Percentiles rank a stretch among this genome's conserved stretches.
phyloP scores from a whole-genome alignment of 2,888 invertebrate species.

The Limnephilus marmoratus region DNA sequence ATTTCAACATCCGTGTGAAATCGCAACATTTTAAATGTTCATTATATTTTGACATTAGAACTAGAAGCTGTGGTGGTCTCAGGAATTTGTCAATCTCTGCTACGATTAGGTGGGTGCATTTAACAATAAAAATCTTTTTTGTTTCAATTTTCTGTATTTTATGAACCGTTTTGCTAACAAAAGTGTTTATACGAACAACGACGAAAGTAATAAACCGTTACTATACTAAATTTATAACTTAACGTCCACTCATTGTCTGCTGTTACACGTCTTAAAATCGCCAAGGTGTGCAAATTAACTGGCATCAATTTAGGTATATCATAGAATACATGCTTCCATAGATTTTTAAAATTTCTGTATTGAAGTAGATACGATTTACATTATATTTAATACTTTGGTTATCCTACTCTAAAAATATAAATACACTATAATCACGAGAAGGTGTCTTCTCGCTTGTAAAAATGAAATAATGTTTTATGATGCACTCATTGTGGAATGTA shows the following conservation, averaged over 20 bases:
- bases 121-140: conserved; percentile 30
- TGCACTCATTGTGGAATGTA: background rate
- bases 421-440: background rate
- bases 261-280: conserved; percentile 23
- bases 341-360: background rate
- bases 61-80: background rate
- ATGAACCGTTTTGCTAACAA: background rate
- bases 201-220: conserved; percentile 34
- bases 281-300: conserved; percentile 29
- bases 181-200: background rate
- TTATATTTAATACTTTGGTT: background rate
- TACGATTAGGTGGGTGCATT: conserved; percentile 21
- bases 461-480: background rate
- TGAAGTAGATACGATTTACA: background rate
- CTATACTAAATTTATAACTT: background rate
- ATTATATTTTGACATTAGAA: background rate
- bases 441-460: background rate
- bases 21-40: background rate
- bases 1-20: conserved; percentile 2
- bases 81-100: background rate
- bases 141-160: background rate
- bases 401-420: background rate
- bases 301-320: background rate
- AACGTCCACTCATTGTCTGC: conserved; percentile 26
- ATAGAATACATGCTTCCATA: background rate